phyloP scores from a whole-genome alignment of 2,797 vertebrate genomes.

The Hydrocynus forskahlii region DNA sequence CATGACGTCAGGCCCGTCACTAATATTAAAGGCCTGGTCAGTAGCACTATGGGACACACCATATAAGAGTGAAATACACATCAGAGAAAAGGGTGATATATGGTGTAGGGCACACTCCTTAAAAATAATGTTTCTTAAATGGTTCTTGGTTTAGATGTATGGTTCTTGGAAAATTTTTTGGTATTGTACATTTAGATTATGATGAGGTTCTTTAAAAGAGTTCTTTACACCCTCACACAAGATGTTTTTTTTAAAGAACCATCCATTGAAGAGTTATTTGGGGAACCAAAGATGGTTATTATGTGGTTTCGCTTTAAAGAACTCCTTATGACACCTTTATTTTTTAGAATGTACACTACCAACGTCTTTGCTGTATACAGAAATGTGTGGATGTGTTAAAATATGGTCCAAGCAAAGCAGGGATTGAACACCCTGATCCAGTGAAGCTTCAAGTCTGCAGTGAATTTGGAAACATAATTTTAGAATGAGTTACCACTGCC shows the following conservation, averaged over 20 bases:
- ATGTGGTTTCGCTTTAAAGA: background rate
- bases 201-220: background rate
- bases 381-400: background rate
- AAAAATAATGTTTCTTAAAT: background rate
- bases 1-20: conserved; percentile 89
- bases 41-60: conserved; percentile 82
- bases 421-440: background rate
- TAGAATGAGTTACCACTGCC: background rate
- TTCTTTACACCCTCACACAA: background rate
- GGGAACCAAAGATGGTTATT: background rate
- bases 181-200: background rate
- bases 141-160: background rate
- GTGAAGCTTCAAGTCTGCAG: background rate
- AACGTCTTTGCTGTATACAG: conserved; percentile 1
- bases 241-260: background rate
- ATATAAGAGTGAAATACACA: conserved; percentile 63
- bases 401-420: background rate
- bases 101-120: background rate
- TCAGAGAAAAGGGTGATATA: background rate
- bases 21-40: conserved; percentile 90
- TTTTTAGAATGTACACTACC: background rate
- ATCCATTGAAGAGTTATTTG: background rate
- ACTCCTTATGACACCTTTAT: background rate
- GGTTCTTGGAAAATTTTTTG: background rate
- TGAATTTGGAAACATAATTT: background rate